phyloP scores from a whole-genome alignment of 2,113 vertebrate genomes.

The Chionodraco myersi region DNA sequence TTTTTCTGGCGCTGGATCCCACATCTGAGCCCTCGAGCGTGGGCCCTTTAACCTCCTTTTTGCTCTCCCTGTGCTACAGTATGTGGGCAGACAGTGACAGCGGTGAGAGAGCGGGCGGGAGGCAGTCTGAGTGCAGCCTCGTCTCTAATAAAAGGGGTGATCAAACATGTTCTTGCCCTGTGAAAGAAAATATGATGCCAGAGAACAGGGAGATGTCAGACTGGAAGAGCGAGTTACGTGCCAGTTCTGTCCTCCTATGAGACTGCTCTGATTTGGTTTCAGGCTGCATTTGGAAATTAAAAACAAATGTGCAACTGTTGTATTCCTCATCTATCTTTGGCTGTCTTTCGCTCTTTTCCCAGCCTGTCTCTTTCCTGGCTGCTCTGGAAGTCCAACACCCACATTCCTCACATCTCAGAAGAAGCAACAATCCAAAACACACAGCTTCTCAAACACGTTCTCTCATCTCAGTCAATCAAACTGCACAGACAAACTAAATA shows the following conservation, averaged over 20 bases:
- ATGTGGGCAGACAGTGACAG: slow-evolving; percentile 53
- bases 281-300: slow-evolving; percentile 69
- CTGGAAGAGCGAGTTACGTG: slow-evolving; percentile 30
- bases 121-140: slow-evolving; percentile 57
- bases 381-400: slow-evolving; percentile 53
- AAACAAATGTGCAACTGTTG: slow-evolving; percentile 81
- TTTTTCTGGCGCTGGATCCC: slow-evolving; percentile 47
- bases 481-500: slow-evolving; percentile 50
- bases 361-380: slow-evolving; percentile 47
- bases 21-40: slow-evolving; percentile 53
- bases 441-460: slow-evolving; percentile 39
- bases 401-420: slow-evolving; percentile 47
- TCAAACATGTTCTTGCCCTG: slow-evolving; percentile 74
- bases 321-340: slow-evolving; percentile 40
- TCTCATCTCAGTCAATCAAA: slow-evolving; percentile 38
- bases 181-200: slow-evolving; percentile 77
- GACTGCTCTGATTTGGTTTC: slow-evolving; percentile 68
- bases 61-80: neutral
- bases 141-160: slow-evolving; percentile 70
- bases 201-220: slow-evolving; percentile 46
- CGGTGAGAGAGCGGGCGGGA: slow-evolving; percentile 44
- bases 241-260: slow-evolving; percentile 57
- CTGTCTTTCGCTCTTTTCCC: slow-evolving; percentile 17
- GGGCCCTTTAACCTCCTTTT: slow-evolving; percentile 2
- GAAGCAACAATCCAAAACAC: slow-evolving; percentile 43